phyloP scores from a whole-genome alignment of 2,113 vertebrate species.

The Corythaeola cristata region DNA sequence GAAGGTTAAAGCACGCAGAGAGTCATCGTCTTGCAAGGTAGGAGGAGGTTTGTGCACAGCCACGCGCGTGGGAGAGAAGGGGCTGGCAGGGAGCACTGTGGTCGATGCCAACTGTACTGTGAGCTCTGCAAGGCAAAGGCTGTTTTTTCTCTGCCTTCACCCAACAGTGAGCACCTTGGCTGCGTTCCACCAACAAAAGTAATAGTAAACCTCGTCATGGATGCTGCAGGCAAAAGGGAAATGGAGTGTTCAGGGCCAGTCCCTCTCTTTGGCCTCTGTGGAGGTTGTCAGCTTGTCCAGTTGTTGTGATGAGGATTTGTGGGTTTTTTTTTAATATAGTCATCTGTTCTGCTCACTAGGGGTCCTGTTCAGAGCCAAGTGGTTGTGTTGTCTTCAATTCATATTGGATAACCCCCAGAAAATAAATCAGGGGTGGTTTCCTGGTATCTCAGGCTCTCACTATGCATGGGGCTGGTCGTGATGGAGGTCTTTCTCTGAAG shows the following conservation, averaged over 20 bases:
- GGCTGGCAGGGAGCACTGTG: fast-evolving
- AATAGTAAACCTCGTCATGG: background rate
- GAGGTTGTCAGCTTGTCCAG: background rate
- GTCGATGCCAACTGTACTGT: fast-evolving
- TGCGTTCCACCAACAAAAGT: background rate
- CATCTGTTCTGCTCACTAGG: background rate
- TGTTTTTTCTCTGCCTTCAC: background rate
- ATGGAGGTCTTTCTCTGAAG: background rate
- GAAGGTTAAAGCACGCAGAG: background rate
- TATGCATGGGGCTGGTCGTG: background rate
- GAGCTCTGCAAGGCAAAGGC: background rate
- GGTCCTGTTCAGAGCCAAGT: background rate
- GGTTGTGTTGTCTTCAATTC: background rate
- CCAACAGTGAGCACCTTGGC: background rate
- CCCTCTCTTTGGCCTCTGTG: background rate
- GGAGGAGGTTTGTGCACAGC: background rate
- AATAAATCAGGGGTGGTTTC: background rate
- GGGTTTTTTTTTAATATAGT: background rate
- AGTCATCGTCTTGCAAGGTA: background rate
- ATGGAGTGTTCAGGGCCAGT: background rate
- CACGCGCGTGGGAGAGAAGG: fast-evolving
- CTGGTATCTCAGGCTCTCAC: background rate
- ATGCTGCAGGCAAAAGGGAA: background rate
- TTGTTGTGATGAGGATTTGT: background rate
- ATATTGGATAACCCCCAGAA: background rate